These are phyloP conservation scores for Nebria ingens DNA, from an alignment of 1,140 invertebrate genomes.

Conservation along the genomic window DNA sequence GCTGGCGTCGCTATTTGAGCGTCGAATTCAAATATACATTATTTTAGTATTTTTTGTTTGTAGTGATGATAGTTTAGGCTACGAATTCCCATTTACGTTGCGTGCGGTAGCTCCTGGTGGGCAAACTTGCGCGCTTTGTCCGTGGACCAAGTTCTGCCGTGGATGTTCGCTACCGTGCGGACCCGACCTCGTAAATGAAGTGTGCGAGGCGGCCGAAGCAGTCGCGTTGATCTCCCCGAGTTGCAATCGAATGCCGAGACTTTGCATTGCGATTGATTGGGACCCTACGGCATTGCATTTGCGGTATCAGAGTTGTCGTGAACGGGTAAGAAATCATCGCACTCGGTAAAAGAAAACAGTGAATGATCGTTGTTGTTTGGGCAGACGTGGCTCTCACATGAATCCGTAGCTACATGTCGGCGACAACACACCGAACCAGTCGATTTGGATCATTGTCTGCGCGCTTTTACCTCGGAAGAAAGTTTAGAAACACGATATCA, in stretches of 20 bases:
- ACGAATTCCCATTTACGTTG: constrained; percentile 80
- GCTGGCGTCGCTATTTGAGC: too few species aligned
- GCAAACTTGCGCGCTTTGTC: constrained; percentile 67
- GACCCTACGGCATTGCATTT: constrained; percentile 83
- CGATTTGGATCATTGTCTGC: constrained; percentile 66
- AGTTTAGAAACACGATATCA: constrained; percentile 75
- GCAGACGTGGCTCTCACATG: constrained; percentile 59
- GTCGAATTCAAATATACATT: too few species aligned
- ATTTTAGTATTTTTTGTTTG: too few species aligned
- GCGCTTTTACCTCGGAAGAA: constrained; percentile 78
- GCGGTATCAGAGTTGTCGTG: constrained; percentile 70
- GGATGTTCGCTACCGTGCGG: constrained; percentile 70
- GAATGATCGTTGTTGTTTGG: too few species aligned
- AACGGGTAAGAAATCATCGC: constrained; percentile 46
- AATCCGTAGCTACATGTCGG: constrained; percentile 55
- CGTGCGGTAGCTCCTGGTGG: constrained; percentile 62
- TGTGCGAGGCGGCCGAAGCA: constrained; percentile 19
- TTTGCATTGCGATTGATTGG: constrained; percentile 71
- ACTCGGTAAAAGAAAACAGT: too few species aligned
- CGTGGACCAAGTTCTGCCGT: constrained; percentile 76
- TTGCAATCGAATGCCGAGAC: constrained; percentile 13
- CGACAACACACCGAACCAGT: constrained; percentile 66
- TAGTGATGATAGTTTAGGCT: constrained; percentile 81
- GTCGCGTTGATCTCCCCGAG: constrained; percentile 16
- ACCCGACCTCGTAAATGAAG: constrained; percentile 34